Conservation (phyloP, 2,888 invertebrate genomes). For the Andrena bicolor region DNA sequence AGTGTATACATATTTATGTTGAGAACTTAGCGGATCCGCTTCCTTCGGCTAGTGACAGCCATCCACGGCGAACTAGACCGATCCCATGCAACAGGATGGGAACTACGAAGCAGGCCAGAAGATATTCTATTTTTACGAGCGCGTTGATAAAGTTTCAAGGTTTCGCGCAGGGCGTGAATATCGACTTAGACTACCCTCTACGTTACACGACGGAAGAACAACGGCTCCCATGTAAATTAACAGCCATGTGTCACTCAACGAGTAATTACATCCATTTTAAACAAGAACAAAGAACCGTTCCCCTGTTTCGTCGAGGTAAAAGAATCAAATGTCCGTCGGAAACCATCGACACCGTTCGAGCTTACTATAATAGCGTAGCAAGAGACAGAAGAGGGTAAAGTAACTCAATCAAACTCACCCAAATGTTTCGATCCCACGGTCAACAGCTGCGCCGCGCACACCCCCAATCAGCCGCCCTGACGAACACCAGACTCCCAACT, state of each 20-base stretch:
- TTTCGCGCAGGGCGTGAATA: slow-evolving; percentile 3
- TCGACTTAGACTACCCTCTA: neutral
- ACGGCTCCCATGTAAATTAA: neutral
- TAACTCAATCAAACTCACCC: slow-evolving; percentile 31
- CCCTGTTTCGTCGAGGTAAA: neutral
- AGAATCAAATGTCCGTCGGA: neutral
- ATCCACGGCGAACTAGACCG: slow-evolving; percentile 50
- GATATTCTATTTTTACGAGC: slow-evolving; percentile 44
- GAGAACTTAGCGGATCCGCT: slow-evolving; percentile 68
- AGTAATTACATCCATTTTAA: too few species aligned
- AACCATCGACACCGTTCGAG: too few species aligned
- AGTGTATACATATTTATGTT: slow-evolving; percentile 48
- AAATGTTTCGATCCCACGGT: slow-evolving; percentile 20
- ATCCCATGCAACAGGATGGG: slow-evolving; percentile 57
- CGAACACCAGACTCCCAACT: neutral
- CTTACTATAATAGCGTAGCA: neutral
- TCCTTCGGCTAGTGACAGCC: slow-evolving; percentile 63
- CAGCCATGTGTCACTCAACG: too few species aligned
- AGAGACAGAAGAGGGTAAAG: neutral
- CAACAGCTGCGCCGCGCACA: slow-evolving; percentile 24
- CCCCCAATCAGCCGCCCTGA: neutral
- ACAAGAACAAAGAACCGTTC: too few species aligned
- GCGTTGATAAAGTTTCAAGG: slow-evolving; percentile 38
- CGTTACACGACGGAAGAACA: neutral
- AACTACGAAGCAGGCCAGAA: slow-evolving; percentile 36